Conservation (phyloP, 1,140 invertebrate genomes). For the Drosophila ercepeae region DNA sequence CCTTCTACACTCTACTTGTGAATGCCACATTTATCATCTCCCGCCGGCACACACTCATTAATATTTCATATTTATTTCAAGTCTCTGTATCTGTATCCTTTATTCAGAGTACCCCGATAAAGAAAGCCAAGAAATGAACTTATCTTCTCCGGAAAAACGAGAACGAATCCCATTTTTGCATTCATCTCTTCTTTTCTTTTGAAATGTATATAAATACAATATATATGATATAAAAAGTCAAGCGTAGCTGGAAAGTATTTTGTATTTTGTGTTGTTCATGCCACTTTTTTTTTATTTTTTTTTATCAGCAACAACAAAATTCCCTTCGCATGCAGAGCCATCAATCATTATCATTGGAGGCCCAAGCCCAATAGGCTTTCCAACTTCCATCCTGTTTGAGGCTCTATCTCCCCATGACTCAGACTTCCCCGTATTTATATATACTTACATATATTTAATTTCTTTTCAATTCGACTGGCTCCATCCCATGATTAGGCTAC, state of each 20-base stretch:
- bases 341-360: slow-evolving; percentile 59
- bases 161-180: slow-evolving; percentile 13
- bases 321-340: slow-evolving; percentile 27
- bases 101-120: slow-evolving; percentile 41
- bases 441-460: slow-evolving; percentile 53
- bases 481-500: slow-evolving; percentile 30
- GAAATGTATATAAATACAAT: slow-evolving; percentile 5
- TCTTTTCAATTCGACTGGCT: slow-evolving; percentile 45
- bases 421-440: slow-evolving; percentile 17
- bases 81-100: slow-evolving; percentile 9
- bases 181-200: slow-evolving; percentile 21
- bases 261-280: slow-evolving; percentile 31
- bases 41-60: slow-evolving; percentile 28
- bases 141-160: slow-evolving; percentile 28
- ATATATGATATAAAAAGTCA: slow-evolving; percentile 27
- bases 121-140: slow-evolving; percentile 23
- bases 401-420: slow-evolving; percentile 37
- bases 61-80: slow-evolving; percentile 57
- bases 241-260: slow-evolving; percentile 16
- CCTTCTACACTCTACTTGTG: background rate
- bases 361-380: slow-evolving; percentile 13
- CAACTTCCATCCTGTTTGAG: slow-evolving; percentile 26
- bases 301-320: slow-evolving; percentile 41
- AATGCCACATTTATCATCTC: slow-evolving; percentile 43
- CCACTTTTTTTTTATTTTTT: too few relatives aligned